A percentile compares a stretch with the other conserved stretches of the same genome.
These are phyloP conservation scores for Lottia scabra DNA, from an alignment of 2,888 invertebrate species.

Conservation along the genomic window DNA sequence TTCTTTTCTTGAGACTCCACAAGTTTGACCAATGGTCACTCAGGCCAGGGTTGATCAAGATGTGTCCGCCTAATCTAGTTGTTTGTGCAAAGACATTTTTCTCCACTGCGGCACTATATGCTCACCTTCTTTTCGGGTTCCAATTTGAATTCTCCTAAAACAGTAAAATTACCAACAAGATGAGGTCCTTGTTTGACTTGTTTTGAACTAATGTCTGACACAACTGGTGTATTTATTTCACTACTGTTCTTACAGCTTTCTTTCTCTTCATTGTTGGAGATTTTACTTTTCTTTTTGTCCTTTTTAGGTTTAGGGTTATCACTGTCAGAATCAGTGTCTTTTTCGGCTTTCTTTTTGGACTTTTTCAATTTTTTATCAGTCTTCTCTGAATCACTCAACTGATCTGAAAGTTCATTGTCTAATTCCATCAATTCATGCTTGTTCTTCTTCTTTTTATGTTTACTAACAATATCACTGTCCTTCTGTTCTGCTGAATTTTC, in stretches of 20 bases:
- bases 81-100: too few relatives aligned
- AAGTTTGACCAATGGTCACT: too few relatives aligned
- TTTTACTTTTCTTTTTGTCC: slow-evolving; percentile 11
- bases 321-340: slow-evolving; percentile 14
- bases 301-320: slow-evolving; percentile 8
- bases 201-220: slow-evolving; percentile 53
- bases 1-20: too few relatives aligned
- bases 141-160: slow-evolving; percentile 78
- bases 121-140: slow-evolving; percentile 57
- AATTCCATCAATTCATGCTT: not conserved
- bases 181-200: slow-evolving; percentile 30
- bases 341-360: not conserved
- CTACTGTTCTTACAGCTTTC: slow-evolving; percentile 11
- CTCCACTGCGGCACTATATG: too few relatives aligned
- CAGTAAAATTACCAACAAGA: slow-evolving; percentile 73
- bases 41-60: too few relatives aligned
- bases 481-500: too few relatives aligned
- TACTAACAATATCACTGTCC: not conserved
- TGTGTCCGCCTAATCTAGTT: too few relatives aligned
- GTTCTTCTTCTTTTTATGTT: not conserved
- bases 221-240: not conserved
- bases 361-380: slow-evolving; percentile 20
- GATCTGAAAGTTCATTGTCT: slow-evolving; percentile 8
- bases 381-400: slow-evolving; percentile 12
- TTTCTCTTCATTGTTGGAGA: not conserved